A percentile compares a stretch with the other conserved stretches of the same genome.
These are phyloP conservation scores for Popillia japonica DNA, from an alignment of 1,140 invertebrate genomes.

Conservation along the genomic window DNA sequence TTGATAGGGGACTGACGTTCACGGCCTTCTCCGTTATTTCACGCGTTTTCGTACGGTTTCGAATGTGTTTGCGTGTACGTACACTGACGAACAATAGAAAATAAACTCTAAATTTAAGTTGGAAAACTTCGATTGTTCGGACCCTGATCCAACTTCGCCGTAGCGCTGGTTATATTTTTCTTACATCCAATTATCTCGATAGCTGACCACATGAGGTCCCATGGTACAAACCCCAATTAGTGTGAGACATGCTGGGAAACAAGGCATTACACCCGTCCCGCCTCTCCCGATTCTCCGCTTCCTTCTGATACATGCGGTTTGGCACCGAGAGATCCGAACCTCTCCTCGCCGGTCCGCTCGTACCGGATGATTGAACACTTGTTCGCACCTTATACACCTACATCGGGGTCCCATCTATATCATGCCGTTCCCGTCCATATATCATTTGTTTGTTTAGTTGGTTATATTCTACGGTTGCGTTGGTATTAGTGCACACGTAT, in stretches of 20 bases:
- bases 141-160: too few species aligned
- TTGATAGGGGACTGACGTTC: background rate
- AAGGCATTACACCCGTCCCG: conserved; percentile 30
- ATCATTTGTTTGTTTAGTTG: conserved; percentile 28
- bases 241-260: conserved; percentile 38
- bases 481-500: background rate
- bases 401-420: conserved; percentile 9
- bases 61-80: too few species aligned
- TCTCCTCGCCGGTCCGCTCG: background rate
- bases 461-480: background rate
- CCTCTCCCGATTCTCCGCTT: background rate
- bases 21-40: conserved; percentile 9
- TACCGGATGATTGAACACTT: background rate
- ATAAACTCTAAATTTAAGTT: too few species aligned
- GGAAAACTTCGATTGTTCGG: too few species aligned
- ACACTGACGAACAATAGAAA: too few species aligned
- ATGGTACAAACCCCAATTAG: conserved; percentile 38
- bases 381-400: conserved; percentile 36
- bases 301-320: background rate
- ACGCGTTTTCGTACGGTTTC: background rate
- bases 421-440: conserved; percentile 13
- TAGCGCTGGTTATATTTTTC: conserved; percentile 29
- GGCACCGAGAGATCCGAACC: background rate
- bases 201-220: conserved; percentile 34
- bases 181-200: conserved; percentile 36